phyloP scores from a whole-genome alignment of 2,888 invertebrate genomes.

The Atrina japonica region DNA sequence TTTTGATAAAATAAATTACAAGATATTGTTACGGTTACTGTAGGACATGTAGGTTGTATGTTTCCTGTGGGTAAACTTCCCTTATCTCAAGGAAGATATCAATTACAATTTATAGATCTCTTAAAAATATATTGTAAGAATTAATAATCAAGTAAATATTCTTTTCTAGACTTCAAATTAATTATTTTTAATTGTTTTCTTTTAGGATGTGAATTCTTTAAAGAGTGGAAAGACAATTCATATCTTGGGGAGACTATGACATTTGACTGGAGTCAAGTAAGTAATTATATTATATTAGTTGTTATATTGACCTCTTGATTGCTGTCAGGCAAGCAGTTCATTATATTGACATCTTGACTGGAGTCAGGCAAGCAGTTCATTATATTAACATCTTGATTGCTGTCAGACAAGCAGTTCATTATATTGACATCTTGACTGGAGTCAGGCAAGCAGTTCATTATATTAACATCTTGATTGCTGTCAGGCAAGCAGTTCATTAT shows the following conservation, averaged over 20 bases:
- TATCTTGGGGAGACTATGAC: constrained; percentile 86
- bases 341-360: constrained; percentile 86
- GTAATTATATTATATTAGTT: neutral
- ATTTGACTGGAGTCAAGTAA: constrained; percentile 87
- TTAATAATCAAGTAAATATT: too few species aligned
- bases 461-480: neutral
- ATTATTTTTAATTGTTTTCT: too few species aligned
- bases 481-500: neutral
- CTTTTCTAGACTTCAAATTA: too few species aligned
- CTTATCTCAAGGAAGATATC: too few species aligned
- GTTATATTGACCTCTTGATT: neutral
- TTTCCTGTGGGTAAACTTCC: too few species aligned
- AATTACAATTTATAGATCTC: too few species aligned
- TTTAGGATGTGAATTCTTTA: constrained; percentile 89
- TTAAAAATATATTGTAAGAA: too few species aligned
- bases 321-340: neutral
- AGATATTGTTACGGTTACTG: too few species aligned
- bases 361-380: constrained; percentile 82
- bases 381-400: neutral
- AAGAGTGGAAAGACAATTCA: constrained; percentile 87
- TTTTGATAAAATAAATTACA: too few species aligned
- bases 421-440: constrained; percentile 88
- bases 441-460: constrained; percentile 80
- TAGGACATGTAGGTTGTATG: too few species aligned
- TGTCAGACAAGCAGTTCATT: neutral